Evolutionary conservation across 2,797 vertebrate genomes (phyloP), one percentile per base, ranked within the genome.

Genomic region (Channallabes apus): DNA sequence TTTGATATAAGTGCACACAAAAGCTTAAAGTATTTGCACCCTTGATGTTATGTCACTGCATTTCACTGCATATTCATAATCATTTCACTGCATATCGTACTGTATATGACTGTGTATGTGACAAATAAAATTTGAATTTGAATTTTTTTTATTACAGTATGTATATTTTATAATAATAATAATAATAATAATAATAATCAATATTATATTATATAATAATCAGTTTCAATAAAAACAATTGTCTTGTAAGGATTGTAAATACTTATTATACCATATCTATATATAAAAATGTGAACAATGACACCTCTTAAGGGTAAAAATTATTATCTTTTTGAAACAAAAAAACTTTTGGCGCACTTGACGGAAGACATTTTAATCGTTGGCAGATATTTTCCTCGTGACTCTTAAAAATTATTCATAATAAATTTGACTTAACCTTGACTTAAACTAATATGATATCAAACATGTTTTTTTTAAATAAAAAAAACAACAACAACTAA

Each of bases 351-450:
- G 65, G 76, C 65, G 56, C 38, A 61, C 6, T 59, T 79, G 24
- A 29, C 5, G 2, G 0, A 83, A 86, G 82, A 17, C 59, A 3
- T 65, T 80, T 64, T 83, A 86, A 80, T 86, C 76, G 54, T 80
- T 58, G 41, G 1, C 18, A 20, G 85, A 83, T 24, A n/a, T 27
- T 17, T 7, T 9, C 2, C 1, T 38, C 0, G 1, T 41, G 9
- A 4, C 20, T 56, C 35, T n/a, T 17, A n/a, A 27, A 27, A 17
- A 64, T 51, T 0, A 64, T 27, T 65, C n/a, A 15, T 78, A 7
- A 62, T 6, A 24, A 0, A 2, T 14, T 62, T 29, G 0, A 8
- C 0, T 14, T 6, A 18, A 35, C 6, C 3, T 72, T 17, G 80
- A 24, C 6, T 72, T 17, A 80, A 24, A 62, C 65, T 22, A 11